phyloP scores from a whole-genome alignment of 2,888 invertebrate genomes.

The Pachycephus smyrnensis region DNA sequence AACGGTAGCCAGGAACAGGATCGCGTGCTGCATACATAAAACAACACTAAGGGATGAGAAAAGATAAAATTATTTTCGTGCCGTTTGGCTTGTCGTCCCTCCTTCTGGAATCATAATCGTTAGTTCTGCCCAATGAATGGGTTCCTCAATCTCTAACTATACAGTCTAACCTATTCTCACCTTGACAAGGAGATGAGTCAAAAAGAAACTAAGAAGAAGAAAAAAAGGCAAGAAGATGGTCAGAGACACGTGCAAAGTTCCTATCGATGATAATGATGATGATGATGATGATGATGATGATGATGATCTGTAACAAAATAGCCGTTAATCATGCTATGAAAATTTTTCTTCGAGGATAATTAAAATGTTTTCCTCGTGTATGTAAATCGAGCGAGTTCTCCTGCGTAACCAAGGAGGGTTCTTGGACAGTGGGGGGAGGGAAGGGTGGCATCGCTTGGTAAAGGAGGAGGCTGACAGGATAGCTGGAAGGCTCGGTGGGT shows the following conservation, averaged over 20 bases:
- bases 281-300: neutral
- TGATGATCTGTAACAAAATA: neutral
- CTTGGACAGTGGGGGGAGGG: neutral
- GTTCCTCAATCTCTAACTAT: neutral
- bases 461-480: constrained; percentile 22
- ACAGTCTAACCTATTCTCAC: constrained; percentile 16
- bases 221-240: constrained; percentile 4
- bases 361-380: constrained; percentile 32
- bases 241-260: neutral
- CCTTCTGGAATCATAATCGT: constrained; percentile 43
- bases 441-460: neutral
- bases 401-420: neutral
- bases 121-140: constrained; percentile 18
- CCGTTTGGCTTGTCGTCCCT: constrained; percentile 37
- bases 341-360: constrained; percentile 25
- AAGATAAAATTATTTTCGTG: constrained; percentile 33
- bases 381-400: constrained; percentile 29
- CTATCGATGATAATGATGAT: neutral
- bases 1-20: neutral
- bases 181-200: constrained; percentile 2
- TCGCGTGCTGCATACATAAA: constrained; percentile 27
- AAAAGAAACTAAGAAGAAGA: neutral
- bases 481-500: constrained; percentile 26
- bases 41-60: constrained; percentile 11
- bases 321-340: neutral